Percentiles rank a stretch among this genome's conserved stretches.
These are phyloP conservation scores for Labeo calbasu DNA, from an alignment of 2,797 vertebrate genomes.

Conservation along the genomic window DNA sequence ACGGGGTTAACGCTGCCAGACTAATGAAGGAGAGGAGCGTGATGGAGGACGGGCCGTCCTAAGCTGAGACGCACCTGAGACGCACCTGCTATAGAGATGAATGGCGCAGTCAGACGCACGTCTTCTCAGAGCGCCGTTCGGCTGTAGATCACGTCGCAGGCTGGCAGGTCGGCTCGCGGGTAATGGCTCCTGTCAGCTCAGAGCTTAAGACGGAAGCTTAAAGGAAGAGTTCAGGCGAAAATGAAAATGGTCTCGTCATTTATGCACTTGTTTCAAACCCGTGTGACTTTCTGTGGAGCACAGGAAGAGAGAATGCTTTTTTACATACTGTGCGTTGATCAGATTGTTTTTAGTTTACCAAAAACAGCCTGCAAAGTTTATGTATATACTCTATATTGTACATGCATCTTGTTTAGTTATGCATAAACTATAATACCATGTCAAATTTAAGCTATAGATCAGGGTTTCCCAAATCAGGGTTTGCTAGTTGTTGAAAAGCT, in stretches of 20 bases:
- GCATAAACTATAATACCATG: too few relatives aligned
- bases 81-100: slow-evolving; percentile 37
- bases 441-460: too few relatives aligned
- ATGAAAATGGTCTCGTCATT: neutral
- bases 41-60: neutral
- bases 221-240: slow-evolving; percentile 73
- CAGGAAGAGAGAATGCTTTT: neutral
- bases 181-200: slow-evolving; percentile 74
- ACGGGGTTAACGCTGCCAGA: slow-evolving; percentile 50
- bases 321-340: neutral
- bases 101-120: slow-evolving; percentile 1
- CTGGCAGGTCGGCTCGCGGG: slow-evolving; percentile 66
- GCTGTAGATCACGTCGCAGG: slow-evolving; percentile 71
- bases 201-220: slow-evolving; percentile 80
- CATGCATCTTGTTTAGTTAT: too few relatives aligned
- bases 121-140: slow-evolving; percentile 67
- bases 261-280: neutral
- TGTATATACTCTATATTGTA: too few relatives aligned
- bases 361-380: too few relatives aligned
- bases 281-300: neutral
- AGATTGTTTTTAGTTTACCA: too few relatives aligned
- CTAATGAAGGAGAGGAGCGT: slow-evolving; percentile 9
- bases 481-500: too few relatives aligned
- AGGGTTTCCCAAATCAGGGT: too few relatives aligned
- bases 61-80: slow-evolving; percentile 22